Evolutionary conservation across 2,113 vertebrate species (phyloP).

Genomic region (Chitala chitala): DNA sequence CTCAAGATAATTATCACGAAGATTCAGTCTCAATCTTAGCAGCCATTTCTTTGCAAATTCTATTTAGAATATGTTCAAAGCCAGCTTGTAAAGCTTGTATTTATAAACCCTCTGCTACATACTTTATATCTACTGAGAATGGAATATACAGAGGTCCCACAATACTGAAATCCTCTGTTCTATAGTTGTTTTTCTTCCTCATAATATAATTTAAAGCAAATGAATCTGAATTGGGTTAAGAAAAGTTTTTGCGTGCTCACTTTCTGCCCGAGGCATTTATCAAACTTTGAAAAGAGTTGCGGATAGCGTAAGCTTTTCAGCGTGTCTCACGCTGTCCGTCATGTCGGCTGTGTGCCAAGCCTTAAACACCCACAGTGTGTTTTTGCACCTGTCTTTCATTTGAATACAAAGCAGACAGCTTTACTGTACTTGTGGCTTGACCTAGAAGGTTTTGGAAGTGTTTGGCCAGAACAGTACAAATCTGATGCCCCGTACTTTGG

Average conservation of each 20-base stretch:
- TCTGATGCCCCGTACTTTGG: slow-evolving; percentile 14
- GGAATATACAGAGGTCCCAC: not conserved
- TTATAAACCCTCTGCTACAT: slow-evolving; percentile 10
- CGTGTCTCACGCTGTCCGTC: not conserved
- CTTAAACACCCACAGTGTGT: slow-evolving; percentile 17
- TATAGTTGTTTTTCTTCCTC: slow-evolving; percentile 16
- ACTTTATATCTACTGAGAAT: not conserved
- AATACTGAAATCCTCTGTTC: slow-evolving; percentile 9
- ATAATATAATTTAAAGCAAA: slow-evolving; percentile 28
- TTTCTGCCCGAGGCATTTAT: slow-evolving; percentile 12
- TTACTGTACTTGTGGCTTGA: slow-evolving; percentile 20
- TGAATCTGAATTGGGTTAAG: slow-evolving; percentile 21
- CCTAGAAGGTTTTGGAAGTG: slow-evolving; percentile 1
- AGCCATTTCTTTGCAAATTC: slow-evolving; percentile 3
- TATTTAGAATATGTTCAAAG: slow-evolving; percentile 12
- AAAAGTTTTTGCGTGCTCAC: slow-evolving; percentile 9
- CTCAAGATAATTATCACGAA: slow-evolving; percentile 5
- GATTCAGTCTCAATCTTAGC: slow-evolving; percentile 2
- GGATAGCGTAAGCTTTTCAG: slow-evolving; percentile 16
- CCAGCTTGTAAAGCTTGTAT: slow-evolving; percentile 10
- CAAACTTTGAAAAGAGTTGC: slow-evolving; percentile 19
- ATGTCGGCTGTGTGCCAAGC: not conserved
- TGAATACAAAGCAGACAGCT: slow-evolving; percentile 28
- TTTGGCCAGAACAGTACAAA: slow-evolving; percentile 10
- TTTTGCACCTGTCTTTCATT: slow-evolving; percentile 28